Conservation (phyloP, 2,888 invertebrate genomes). For the Heliconius cydno region DNA sequence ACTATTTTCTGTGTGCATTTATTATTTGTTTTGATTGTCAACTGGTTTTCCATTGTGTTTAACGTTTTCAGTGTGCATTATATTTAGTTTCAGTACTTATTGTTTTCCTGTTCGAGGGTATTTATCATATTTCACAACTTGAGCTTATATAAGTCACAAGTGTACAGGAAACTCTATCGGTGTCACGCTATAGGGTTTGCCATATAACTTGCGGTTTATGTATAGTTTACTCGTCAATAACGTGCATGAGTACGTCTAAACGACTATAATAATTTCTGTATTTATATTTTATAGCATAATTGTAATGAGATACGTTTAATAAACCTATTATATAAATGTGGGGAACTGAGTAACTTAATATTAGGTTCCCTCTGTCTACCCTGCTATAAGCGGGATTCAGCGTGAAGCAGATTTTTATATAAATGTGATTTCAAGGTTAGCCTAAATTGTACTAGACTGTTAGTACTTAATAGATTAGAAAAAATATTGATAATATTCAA, state of each 20-base stretch:
- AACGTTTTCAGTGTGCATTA: constrained; percentile 33
- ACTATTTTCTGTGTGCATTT: constrained; percentile 35
- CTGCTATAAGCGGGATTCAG: too few species aligned
- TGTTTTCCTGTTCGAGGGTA: constrained; percentile 11
- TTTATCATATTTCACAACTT: constrained; percentile 25
- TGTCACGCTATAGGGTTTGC: constrained; percentile 35
- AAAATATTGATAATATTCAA: neutral
- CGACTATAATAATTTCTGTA: constrained; percentile 26
- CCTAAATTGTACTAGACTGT: neutral
- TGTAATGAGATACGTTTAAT: neutral
- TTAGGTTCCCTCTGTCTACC: too few species aligned
- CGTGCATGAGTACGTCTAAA: constrained; percentile 35
- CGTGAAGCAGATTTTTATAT: neutral
- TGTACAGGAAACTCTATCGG: constrained; percentile 40
- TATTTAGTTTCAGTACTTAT: constrained; percentile 29
- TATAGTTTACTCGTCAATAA: constrained; percentile 39
- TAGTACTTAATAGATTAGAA: neutral
- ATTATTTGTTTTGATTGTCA: neutral
- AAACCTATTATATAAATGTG: neutral
- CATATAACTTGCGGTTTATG: constrained; percentile 42
- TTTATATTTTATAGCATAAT: constrained; percentile 18
- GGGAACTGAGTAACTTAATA: too few species aligned
- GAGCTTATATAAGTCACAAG: constrained; percentile 32
- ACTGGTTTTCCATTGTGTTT: constrained; percentile 34
- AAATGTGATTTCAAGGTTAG: constrained; percentile 1